phyloP scores from a whole-genome alignment of 2,113 vertebrate species.

The Arvicanthis niloticus region DNA sequence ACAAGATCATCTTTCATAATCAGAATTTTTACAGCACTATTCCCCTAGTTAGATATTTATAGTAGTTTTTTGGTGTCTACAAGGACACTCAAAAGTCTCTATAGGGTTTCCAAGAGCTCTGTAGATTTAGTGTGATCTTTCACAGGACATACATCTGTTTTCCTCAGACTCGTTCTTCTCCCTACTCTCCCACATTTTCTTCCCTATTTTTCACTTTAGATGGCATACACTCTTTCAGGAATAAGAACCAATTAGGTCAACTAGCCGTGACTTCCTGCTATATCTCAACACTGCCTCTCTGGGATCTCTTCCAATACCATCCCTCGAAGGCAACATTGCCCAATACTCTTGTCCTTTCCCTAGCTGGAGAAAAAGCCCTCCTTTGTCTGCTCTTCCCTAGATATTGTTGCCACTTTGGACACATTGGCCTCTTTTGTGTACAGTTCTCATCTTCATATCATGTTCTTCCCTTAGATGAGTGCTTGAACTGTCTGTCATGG shows the following conservation, averaged over 20 bases:
- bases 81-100: background rate
- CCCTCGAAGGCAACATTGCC: background rate
- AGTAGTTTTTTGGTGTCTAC: background rate
- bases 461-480: background rate
- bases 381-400: background rate
- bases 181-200: background rate
- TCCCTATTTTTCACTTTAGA: background rate
- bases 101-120: background rate
- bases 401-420: background rate
- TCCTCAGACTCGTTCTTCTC: background rate
- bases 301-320: background rate
- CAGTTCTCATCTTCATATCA: background rate
- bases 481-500: background rate
- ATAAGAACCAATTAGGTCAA: background rate
- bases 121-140: background rate
- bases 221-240: background rate
- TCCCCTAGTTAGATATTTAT: background rate
- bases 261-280: background rate
- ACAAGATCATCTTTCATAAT: background rate
- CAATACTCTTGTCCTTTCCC: background rate
- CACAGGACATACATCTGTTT: background rate
- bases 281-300: background rate
- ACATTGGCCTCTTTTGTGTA: background rate
- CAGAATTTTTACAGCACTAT: background rate
- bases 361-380: background rate